Conservation (phyloP, 2,888 invertebrate species). For the Archips crataeganus region DNA sequence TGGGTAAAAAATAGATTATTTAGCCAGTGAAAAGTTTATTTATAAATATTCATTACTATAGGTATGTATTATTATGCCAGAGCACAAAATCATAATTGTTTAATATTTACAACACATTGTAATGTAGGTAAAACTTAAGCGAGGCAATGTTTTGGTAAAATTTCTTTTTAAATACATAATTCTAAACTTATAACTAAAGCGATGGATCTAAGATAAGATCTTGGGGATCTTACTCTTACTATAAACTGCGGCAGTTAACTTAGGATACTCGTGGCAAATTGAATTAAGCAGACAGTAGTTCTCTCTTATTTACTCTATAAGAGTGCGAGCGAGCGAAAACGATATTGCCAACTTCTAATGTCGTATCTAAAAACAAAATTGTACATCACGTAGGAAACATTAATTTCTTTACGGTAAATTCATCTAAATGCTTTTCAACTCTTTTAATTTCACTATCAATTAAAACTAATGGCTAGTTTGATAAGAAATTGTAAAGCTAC, state of each 20-base stretch:
- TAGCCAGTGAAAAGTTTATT: constrained; percentile 79
- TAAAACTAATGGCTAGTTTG: constrained; percentile 51
- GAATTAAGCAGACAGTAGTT: neutral
- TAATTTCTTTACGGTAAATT: constrained; percentile 66
- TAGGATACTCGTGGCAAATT: constrained; percentile 38
- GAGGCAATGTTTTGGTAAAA: constrained; percentile 85
- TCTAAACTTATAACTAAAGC: constrained; percentile 63
- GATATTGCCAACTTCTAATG: constrained; percentile 14
- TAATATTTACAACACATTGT: constrained; percentile 73
- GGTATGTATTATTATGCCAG: constrained; percentile 76
- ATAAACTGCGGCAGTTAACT: constrained; percentile 21
- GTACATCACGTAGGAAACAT: constrained; percentile 72
- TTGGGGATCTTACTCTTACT: constrained; percentile 8
- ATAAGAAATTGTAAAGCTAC: constrained; percentile 51
- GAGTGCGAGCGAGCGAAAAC: constrained; percentile 13
- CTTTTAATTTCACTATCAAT: constrained; percentile 56
- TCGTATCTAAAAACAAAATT: constrained; percentile 55
- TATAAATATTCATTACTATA: constrained; percentile 54
- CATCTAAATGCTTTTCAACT: constrained; percentile 50
- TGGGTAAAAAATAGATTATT: constrained; percentile 47
- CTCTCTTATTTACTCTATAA: neutral
- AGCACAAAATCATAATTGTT: constrained; percentile 72
- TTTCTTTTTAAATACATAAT: constrained; percentile 76
- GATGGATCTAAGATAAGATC: constrained; percentile 40
- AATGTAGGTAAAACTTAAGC: constrained; percentile 73